Percentiles rank a stretch among this genome's conserved stretches.
Conservation (phyloP, 2,113 vertebrate species). For the Vombatus ursinus region DNA sequence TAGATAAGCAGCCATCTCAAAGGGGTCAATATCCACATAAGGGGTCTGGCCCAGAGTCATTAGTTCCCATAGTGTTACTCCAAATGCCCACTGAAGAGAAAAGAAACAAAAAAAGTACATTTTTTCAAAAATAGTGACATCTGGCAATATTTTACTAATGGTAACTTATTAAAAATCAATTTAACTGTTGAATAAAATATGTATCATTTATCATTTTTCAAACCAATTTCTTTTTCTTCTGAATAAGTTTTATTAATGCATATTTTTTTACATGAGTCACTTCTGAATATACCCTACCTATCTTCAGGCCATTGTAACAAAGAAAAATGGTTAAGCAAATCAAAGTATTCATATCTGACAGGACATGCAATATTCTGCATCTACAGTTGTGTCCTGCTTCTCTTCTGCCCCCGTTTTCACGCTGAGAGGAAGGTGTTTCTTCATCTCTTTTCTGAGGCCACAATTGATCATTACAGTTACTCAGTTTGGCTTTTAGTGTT, state of each 20-base stretch:
- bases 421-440: not conserved
- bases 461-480: not conserved
- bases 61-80: constrained; percentile 97
- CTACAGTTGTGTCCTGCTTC: not conserved
- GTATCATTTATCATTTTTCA: not conserved
- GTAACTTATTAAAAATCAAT: not conserved
- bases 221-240: not conserved
- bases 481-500: not conserved
- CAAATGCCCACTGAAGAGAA: constrained; percentile 95
- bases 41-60: constrained; percentile 99
- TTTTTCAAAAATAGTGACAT: not conserved
- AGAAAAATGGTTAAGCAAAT: not conserved
- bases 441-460: not conserved
- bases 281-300: not conserved
- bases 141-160: not conserved
- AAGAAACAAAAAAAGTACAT: not conserved
- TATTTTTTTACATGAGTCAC: not conserved
- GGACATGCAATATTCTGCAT: not conserved
- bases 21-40: constrained; percentile 98
- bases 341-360: not conserved
- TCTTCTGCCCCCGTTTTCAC: not conserved
- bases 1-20: constrained; percentile 98
- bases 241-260: not conserved
- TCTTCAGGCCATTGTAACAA: not conserved
- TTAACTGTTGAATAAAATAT: not conserved